Percentiles rank a stretch among this genome's conserved stretches.
Evolutionary conservation across 1,140 invertebrate genomes (phyloP).

Genomic region (Anastrepha ludens): DNA sequence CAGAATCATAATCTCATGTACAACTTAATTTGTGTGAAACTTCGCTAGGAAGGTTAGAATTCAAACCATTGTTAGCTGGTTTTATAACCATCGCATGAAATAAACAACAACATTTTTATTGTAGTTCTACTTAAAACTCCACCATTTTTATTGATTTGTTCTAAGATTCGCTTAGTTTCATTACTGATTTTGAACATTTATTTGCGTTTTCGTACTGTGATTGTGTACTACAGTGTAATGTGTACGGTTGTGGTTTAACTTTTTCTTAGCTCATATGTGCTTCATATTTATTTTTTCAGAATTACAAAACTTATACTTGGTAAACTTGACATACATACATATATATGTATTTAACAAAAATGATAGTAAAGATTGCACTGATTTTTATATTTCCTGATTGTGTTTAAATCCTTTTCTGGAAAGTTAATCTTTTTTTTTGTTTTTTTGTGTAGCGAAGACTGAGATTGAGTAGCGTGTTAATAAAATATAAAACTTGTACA

Average conservation of each 20-base stretch:
- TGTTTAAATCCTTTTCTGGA: conserved; percentile 41
- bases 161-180: background rate
- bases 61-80: too few relatives aligned
- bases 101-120: too few relatives aligned
- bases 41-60: too few relatives aligned
- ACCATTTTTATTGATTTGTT: conserved; percentile 40
- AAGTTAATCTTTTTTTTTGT: too few relatives aligned
- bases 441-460: conserved; percentile 48
- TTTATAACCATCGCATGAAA: too few relatives aligned
- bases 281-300: background rate
- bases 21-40: too few relatives aligned
- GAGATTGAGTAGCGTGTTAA: background rate
- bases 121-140: conserved; percentile 25
- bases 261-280: background rate
- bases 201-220: conserved; percentile 44
- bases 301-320: background rate
- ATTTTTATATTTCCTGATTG: conserved; percentile 66
- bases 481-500: background rate
- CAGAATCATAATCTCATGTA: too few relatives aligned
- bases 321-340: background rate
- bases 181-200: conserved; percentile 31
- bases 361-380: background rate
- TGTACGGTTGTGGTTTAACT: background rate
- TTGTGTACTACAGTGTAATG: background rate
- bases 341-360: conserved; percentile 7